Evolutionary conservation across 1,140 invertebrate species (phyloP), one percentile per base, ranked within the genome.

Genomic region (Pseudomyrmex concolor): DNA sequence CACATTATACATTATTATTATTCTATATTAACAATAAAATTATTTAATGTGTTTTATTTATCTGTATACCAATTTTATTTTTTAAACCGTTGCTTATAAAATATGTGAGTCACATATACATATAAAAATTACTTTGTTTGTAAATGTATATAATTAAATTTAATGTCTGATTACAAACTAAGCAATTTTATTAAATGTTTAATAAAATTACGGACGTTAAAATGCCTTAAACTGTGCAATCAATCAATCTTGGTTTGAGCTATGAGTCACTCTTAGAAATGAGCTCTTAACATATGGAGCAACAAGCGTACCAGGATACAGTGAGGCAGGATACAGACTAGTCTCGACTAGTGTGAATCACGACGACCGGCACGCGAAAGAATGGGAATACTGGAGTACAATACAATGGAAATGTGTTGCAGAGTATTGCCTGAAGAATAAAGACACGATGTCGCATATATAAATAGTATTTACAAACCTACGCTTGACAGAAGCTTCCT

Each of bases 291-390:
- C 17, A 68, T 68, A 22, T 54, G 17, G 63, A 87, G 55, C 70
- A 87, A 80, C 60, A 59, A 15, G 59, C 13, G 62, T 76, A 76
- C 76, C 85, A 86, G 86, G 82, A 87, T 87, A 87, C 51, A 80
- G 59, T 62, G 67, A 62, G 78, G 19, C 67, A 84, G 67, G 57
- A 84, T 59, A 66, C 66, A 51, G 62, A 45, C 60, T 48, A 71
- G 86, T 76, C 86, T 86, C 45, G 72, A 67, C 60, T 67, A 50
- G 12, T 48, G 80, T 87, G 86, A 87, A 87, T 87, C 86, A 87
- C 50, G 19, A 63, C 48, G 13, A 10, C 15, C 74, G 55, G 67
- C 73, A 86, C 78, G 72, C 67, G 68, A 84, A 86, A 83, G 78
- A 86, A 86, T 83, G 59, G 45, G 50, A 87, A 73, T 87, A 70